Percentiles rank a stretch among this genome's conserved stretches.
Conservation (phyloP, 2,888 invertebrate species). For the Anticlea derivata region DNA sequence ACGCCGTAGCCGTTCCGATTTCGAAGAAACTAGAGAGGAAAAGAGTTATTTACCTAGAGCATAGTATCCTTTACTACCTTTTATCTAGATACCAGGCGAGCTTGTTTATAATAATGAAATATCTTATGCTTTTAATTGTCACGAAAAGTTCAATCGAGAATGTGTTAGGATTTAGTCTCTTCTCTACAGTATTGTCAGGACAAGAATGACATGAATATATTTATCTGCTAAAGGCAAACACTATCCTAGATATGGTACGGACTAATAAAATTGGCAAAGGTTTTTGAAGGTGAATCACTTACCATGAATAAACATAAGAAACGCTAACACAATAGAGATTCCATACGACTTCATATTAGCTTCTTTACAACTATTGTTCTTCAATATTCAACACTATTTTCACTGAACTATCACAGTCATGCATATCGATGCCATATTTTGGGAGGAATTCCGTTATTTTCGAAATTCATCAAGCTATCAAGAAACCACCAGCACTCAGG, state of each 20-base stretch:
- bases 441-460: slow-evolving; percentile 11
- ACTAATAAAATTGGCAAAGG: slow-evolving; percentile 7
- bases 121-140: too few species aligned
- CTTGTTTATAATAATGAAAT: too few species aligned
- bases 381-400: not conserved
- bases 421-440: not conserved
- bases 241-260: not conserved
- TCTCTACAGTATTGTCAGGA: too few species aligned
- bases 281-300: slow-evolving; percentile 44
- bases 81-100: too few species aligned
- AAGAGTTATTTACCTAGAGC: too few species aligned
- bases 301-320: slow-evolving; percentile 48
- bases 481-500: slow-evolving; percentile 1
- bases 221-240: not conserved
- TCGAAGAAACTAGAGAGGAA: too few species aligned
- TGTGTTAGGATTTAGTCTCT: too few species aligned
- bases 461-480: slow-evolving; percentile 17
- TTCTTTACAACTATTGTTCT: not conserved
- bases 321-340: slow-evolving; percentile 41
- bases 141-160: too few species aligned
- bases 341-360: slow-evolving; percentile 51
- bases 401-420: not conserved
- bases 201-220: not conserved
- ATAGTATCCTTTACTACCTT: too few species aligned
- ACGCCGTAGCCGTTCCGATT: too few species aligned